Percentiles rank a stretch among this genome's conserved stretches.
Evolutionary conservation across 1,140 invertebrate genomes (phyloP).

Genomic region (Calycopis cecrops): DNA sequence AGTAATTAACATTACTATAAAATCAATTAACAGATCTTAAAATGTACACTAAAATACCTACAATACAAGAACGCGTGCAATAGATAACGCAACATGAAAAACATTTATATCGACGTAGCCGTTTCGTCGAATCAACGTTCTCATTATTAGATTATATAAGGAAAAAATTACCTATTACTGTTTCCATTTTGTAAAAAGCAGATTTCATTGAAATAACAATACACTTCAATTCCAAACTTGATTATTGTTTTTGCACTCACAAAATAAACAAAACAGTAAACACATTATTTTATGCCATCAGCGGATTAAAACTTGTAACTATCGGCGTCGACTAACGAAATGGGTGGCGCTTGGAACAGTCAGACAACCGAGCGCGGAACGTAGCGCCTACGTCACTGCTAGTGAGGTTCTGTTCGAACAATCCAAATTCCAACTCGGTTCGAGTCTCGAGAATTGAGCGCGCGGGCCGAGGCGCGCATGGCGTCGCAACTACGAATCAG

Average conservation of each 20-base stretch:
- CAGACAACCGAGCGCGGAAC: constrained; percentile 28
- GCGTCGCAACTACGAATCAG: neutral
- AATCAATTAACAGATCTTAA: no score
- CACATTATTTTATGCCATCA: constrained; percentile 51
- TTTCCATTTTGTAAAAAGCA: constrained; percentile 44
- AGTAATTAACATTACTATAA: no score
- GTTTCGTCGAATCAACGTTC: constrained; percentile 24
- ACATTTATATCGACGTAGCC: constrained; percentile 8
- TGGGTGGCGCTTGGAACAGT: constrained; percentile 34
- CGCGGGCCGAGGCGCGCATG: neutral
- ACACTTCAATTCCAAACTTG: constrained; percentile 35
- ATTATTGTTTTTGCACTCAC: constrained; percentile 45
- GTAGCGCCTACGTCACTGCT: neutral
- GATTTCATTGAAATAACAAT: constrained; percentile 32
- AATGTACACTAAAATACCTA: no score
- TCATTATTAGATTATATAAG: constrained; percentile 48
- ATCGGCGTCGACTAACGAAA: constrained; percentile 28
- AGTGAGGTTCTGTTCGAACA: constrained; percentile 8
- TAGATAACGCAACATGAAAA: constrained; percentile 6
- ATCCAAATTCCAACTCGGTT: neutral
- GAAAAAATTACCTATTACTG: constrained; percentile 48
- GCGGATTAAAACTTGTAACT: constrained; percentile 59
- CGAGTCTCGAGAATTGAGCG: neutral
- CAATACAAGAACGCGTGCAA: no score
- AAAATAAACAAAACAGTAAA: constrained; percentile 45